Conservation (phyloP, 2,888 invertebrate species). For the Toxonevra muliebris region DNA sequence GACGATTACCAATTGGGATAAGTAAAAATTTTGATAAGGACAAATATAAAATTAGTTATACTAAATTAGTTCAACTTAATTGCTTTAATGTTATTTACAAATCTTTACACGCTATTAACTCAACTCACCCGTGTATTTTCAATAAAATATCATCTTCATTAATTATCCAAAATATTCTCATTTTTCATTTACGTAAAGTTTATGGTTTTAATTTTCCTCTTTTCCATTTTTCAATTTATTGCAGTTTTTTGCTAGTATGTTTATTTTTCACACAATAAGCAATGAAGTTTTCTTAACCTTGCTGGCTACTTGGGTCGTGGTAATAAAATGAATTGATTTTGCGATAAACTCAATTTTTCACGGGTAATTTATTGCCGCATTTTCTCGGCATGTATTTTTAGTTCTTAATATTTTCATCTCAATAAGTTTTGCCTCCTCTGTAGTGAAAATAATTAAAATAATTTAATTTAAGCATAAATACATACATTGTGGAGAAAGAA, state of each 20-base stretch:
- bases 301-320: not conserved
- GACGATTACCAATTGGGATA: too few relatives aligned
- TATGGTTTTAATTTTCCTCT: too few relatives aligned
- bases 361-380: slow-evolving; percentile 9
- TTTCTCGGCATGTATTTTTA: not conserved
- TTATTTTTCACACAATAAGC: not conserved
- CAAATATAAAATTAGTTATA: too few relatives aligned
- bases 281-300: not conserved
- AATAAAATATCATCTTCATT: too few relatives aligned
- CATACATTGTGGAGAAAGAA: not conserved
- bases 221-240: too few relatives aligned
- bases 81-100: too few relatives aligned
- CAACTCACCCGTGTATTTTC: too few relatives aligned
- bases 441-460: not conserved
- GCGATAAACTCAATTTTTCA: slow-evolving; percentile 19
- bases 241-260: not conserved
- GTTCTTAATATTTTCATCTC: not conserved
- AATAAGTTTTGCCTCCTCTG: not conserved
- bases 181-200: too few relatives aligned
- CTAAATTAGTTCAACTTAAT: too few relatives aligned
- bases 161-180: too few relatives aligned
- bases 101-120: too few relatives aligned
- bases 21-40: too few relatives aligned
- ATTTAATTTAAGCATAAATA: not conserved
- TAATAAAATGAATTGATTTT: slow-evolving; percentile 14